Base-by-base conservation (phyloP, 2,888 invertebrate genomes). In the Podotricha telesiphe region DNA sequence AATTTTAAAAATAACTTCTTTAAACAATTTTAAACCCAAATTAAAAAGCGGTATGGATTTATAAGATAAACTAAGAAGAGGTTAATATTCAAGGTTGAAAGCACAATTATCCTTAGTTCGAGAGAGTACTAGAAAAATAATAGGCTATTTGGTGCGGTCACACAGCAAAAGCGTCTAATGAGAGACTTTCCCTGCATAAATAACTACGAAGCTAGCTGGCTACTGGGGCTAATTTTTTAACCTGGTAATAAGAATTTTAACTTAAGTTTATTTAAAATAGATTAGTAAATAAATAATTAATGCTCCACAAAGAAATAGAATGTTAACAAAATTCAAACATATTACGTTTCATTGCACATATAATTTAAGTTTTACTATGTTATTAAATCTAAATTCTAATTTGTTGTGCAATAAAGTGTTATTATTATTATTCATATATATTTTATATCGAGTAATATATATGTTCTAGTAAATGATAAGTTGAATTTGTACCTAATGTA, bases 41-140 rank as follows among this genome's bases (percentile, higher is more conserved):
- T 13, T 13, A 2, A 50, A 17, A 34, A 34, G 28, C 17, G 6
- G 50, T 17, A 19, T 62, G 45, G 13, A 65, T 28, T 47, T 47
- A 3, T 17, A 47, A 56, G 3, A 15, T 45, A 48, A 56, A 48
- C 37, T 20, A 19, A 62, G 45, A 61, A 45, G 37, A 62, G 53
- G 61, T 67, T 53, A 34, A 62, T 62, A 62, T 61, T 67, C 67
- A 64, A 64, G 56, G 64, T 64, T 34, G 42, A 51, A 50, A 68
- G 13, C 15, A 64, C 64, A 68, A 63, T 68, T 63, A 63, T 68
- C 63, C 63, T 68, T 64, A 64, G 63, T 68, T 68, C 56, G 42
- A 50, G 45, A 64, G 64, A 58, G 64, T 58, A 37, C 42, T 62
- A 20, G 58, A 65, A 65, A 69, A 68, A 64, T 68, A 68, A 69